These are phyloP conservation scores for Tyria jacobaeae DNA, from an alignment of 2,888 invertebrate genomes.

Conservation along the genomic window DNA sequence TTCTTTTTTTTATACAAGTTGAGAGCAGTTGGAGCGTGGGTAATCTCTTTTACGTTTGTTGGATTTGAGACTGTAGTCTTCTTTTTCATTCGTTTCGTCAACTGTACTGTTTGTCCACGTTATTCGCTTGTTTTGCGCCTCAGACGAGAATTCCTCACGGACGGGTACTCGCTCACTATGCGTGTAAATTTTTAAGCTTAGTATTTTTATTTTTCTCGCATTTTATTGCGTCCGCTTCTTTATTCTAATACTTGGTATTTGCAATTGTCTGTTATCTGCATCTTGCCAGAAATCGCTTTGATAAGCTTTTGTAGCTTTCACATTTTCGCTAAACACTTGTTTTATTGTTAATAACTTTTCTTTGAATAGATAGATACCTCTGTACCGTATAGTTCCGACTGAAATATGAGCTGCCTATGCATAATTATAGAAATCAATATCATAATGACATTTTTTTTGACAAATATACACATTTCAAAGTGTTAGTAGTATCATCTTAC, in stretches of 20 bases:
- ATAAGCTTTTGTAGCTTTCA: conserved; percentile 16
- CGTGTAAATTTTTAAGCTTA: conserved; percentile 80
- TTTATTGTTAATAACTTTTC: background rate
- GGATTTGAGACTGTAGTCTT: conserved; percentile 76
- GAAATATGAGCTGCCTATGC: background rate
- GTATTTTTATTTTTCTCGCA: conserved; percentile 57
- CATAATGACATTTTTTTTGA: too few species aligned
- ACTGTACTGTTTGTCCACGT: conserved; percentile 73
- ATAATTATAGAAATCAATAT: background rate
- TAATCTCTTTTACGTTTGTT: conserved; percentile 85
- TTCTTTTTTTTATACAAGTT: conserved; percentile 84
- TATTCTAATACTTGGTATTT: conserved; percentile 64
- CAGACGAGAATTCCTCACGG: conserved; percentile 68
- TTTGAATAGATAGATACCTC: background rate
- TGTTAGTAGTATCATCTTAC: conserved; percentile 27
- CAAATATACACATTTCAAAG: background rate
- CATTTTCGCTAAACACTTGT: background rate
- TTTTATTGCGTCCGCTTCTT: conserved; percentile 49
- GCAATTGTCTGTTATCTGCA: conserved; percentile 49
- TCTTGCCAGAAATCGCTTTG: conserved; percentile 32
- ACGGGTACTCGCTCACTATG: conserved; percentile 72
- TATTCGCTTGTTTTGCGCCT: conserved; percentile 62
- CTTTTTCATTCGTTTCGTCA: conserved; percentile 80
- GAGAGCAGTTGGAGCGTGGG: conserved; percentile 82
- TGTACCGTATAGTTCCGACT: background rate